Evolutionary conservation across 2,113 vertebrate species (phyloP).

Genomic region (Rhipidura dahli): DNA sequence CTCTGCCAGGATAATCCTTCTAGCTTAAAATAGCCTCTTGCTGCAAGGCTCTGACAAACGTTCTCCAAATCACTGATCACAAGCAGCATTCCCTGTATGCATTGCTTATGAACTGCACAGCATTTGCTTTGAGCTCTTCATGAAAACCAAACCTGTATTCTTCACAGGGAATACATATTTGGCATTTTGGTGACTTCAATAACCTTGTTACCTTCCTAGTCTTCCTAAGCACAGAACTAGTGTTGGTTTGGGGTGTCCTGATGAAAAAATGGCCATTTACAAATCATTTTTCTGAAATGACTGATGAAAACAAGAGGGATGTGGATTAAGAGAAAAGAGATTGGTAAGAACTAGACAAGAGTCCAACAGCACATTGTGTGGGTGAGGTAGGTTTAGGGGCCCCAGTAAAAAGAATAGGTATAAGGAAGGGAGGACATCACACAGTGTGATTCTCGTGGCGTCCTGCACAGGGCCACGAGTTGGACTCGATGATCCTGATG

Average conservation of each 20-base stretch:
- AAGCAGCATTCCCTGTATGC: neutral
- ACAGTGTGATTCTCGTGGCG: fast-evolving
- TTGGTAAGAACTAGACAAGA: neutral
- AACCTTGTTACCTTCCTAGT: neutral
- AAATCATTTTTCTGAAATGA: neutral
- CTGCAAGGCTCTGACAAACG: neutral
- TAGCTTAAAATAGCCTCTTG: neutral
- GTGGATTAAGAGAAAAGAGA: neutral
- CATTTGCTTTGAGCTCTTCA: neutral
- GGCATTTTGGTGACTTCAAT: neutral
- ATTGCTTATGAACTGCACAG: neutral
- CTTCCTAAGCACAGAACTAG: neutral
- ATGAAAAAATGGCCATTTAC: neutral
- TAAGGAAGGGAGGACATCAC: neutral
- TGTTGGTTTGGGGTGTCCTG: neutral
- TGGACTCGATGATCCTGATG: neutral
- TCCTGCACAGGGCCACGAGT: neutral
- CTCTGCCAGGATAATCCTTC: neutral
- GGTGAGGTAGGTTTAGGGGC: neutral
- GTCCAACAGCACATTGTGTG: neutral
- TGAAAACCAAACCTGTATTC: neutral
- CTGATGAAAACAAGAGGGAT: neutral
- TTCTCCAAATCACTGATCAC: neutral
- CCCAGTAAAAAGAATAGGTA: neutral
- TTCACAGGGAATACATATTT: neutral